These are phyloP conservation scores for Myotis daubentonii DNA, from an alignment of 2,797 vertebrate species.

Conservation along the genomic window DNA sequence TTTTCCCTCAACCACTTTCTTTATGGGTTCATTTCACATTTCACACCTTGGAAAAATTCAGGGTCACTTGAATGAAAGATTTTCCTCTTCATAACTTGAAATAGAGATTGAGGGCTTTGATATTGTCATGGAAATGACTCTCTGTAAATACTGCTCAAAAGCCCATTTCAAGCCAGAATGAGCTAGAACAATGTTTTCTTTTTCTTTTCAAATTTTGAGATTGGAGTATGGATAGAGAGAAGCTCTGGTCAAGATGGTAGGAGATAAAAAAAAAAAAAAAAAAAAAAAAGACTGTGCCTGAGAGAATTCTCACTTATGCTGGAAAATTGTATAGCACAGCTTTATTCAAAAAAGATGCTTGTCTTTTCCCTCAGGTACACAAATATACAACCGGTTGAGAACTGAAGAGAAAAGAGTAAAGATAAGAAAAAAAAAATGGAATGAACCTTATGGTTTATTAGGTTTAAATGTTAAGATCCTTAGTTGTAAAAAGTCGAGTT, in stretches of 20 bases:
- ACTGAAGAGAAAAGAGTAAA: neutral
- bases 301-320: conserved; percentile 3
- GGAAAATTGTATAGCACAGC: neutral
- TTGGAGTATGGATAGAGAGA: neutral
- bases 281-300: neutral
- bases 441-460: neutral
- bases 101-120: conserved; percentile 54
- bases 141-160: conserved; percentile 42
- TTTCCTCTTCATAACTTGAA: conserved; percentile 44
- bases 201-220: conserved; percentile 64
- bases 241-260: conserved; percentile 2
- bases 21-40: conserved; percentile 52
- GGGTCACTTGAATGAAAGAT: conserved; percentile 29
- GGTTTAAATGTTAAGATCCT: neutral
- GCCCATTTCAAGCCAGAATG: conserved; percentile 63
- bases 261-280: neutral
- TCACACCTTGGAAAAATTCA: conserved; percentile 62
- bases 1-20: conserved; percentile 58
- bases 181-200: conserved; percentile 64
- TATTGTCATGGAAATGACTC: conserved; percentile 62
- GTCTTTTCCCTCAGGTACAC: neutral
- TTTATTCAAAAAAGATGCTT: neutral
- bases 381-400: neutral
- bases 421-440: neutral
- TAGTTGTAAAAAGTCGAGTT: neutral